Percentiles rank a stretch among this genome's conserved stretches.
These are phyloP conservation scores for Sebastes matsubarae DNA, from an alignment of 2,797 vertebrate genomes.

Conservation along the genomic window DNA sequence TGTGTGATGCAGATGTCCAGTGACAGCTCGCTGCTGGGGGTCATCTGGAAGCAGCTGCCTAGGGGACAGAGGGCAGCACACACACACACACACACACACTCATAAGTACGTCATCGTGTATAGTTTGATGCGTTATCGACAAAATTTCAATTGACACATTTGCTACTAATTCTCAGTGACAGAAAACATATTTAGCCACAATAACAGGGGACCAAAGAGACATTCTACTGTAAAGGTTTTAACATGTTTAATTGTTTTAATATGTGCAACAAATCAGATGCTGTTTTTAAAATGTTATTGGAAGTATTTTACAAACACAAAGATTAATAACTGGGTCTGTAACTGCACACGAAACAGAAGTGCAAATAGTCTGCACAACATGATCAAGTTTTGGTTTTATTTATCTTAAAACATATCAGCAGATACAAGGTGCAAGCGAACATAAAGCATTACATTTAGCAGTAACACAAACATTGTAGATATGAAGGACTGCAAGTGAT, in stretches of 20 bases:
- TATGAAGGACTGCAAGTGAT: neutral
- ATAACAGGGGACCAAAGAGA: accelerated
- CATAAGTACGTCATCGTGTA: conserved; percentile 24
- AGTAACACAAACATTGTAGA: neutral
- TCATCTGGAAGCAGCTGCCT: conserved; percentile 77
- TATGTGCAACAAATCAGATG: neutral
- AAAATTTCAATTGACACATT: neutral
- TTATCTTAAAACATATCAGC: neutral
- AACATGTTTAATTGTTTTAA: neutral
- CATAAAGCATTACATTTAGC: neutral
- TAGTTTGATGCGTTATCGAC: conserved; percentile 8
- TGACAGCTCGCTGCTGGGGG: conserved; percentile 82
- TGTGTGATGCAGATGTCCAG: conserved; percentile 77
- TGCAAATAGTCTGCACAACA: neutral
- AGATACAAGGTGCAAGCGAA: neutral
- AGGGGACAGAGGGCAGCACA: conserved; percentile 48
- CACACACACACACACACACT: conserved; percentile 20
- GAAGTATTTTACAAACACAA: neutral
- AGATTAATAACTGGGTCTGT: neutral
- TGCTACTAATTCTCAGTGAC: conserved; percentile 6
- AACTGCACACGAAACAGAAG: neutral
- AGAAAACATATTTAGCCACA: conserved; percentile 14
- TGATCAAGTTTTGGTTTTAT: neutral
- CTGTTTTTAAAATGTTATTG: neutral
- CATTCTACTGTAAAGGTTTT: neutral